Evolutionary conservation across 2,113 vertebrate genomes (phyloP).

Genomic region (Hemiprocne comata): DNA sequence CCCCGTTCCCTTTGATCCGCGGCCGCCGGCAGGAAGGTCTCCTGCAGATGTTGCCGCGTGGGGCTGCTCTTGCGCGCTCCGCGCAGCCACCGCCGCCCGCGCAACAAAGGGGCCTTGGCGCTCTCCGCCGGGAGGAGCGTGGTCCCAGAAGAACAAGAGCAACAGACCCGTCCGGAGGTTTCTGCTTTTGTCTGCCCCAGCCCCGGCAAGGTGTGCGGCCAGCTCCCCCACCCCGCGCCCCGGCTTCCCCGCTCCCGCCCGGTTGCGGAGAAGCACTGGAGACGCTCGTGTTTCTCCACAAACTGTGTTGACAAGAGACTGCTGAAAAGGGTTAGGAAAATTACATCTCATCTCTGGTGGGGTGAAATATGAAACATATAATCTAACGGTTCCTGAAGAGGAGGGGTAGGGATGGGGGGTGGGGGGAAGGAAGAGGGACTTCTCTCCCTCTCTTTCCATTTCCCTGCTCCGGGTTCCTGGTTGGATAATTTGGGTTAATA

Average conservation of each 20-base stretch:
- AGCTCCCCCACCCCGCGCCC: background rate
- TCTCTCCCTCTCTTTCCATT: background rate
- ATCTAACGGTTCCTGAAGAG: conserved; percentile 64
- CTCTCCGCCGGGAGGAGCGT: background rate
- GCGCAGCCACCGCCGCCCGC: background rate
- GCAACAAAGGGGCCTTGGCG: background rate
- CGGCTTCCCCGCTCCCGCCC: background rate
- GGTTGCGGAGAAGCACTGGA: background rate
- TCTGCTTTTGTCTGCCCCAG: background rate
- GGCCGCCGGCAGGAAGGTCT: background rate
- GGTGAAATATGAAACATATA: conserved; percentile 49
- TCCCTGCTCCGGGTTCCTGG: conserved; percentile 74
- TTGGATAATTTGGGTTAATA: conserved; percentile 81
- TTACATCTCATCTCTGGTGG: conserved; percentile 39
- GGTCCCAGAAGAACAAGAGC: background rate
- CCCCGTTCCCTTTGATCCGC: background rate
- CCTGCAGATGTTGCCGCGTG: background rate
- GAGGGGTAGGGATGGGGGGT: background rate
- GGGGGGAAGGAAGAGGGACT: background rate
- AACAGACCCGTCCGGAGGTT: background rate
- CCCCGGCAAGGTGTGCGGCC: conserved; percentile 5
- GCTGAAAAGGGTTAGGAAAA: conserved; percentile 58
- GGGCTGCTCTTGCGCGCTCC: background rate
- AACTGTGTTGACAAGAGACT: conserved; percentile 44
- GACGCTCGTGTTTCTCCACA: conserved; percentile 22